phyloP scores from a whole-genome alignment of 1,140 invertebrate species.

The Holcopasites calliopsidis region DNA sequence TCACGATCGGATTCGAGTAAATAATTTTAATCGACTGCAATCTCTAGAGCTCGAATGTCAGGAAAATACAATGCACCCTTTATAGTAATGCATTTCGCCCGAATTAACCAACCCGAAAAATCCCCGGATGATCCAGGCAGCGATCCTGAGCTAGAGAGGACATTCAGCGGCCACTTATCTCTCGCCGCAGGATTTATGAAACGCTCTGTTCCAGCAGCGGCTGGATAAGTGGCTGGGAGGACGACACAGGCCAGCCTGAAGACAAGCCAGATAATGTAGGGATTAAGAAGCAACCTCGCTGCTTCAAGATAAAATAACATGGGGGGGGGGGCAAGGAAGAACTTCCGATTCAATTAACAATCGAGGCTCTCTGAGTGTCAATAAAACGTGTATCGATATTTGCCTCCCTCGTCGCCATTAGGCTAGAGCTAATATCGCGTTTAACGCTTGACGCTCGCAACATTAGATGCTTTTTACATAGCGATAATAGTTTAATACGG shows the following conservation, averaged over 20 bases:
- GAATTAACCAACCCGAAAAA: slow-evolving; percentile 44
- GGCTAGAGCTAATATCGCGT: too few relatives aligned
- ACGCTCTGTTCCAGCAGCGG: slow-evolving; percentile 40
- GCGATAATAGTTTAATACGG: not conserved
- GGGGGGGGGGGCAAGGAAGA: not conserved
- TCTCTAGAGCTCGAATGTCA: too few relatives aligned
- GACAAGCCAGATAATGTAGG: slow-evolving; percentile 53
- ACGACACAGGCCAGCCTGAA: slow-evolving; percentile 48
- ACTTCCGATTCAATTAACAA: slow-evolving; percentile 25
- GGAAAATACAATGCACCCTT: too few relatives aligned
- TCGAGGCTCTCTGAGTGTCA: not conserved
- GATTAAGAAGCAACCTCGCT: slow-evolving; percentile 48
- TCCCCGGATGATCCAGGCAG: slow-evolving; percentile 18
- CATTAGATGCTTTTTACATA: too few relatives aligned
- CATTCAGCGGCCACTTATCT: slow-evolving; percentile 59
- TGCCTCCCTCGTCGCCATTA: not conserved
- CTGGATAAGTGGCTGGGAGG: slow-evolving; percentile 54
- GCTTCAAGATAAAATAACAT: slow-evolving; percentile 51
- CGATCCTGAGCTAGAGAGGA: slow-evolving; percentile 17
- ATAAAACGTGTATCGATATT: not conserved
- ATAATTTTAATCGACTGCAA: not conserved
- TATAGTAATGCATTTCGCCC: not conserved
- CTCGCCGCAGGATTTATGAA: slow-evolving; percentile 58
- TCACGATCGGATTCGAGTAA: not conserved
- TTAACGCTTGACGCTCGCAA: too few relatives aligned